phyloP scores from a whole-genome alignment of 1,140 invertebrate genomes.

The Drosophila yakuba region DNA sequence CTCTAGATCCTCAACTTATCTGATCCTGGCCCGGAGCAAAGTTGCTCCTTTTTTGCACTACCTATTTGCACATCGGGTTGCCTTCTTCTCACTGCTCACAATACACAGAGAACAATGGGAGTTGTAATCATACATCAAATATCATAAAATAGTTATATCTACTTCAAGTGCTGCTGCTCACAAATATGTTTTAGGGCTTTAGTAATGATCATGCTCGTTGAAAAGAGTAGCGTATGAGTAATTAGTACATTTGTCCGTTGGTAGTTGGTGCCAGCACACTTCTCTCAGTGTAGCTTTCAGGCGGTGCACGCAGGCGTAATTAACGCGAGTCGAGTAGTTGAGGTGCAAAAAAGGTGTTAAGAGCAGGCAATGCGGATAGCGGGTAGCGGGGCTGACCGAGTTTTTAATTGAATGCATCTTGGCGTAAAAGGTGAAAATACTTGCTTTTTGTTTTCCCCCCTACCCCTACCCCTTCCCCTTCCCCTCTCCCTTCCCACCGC shows the following conservation, averaged over 20 bases:
- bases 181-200: too few relatives aligned
- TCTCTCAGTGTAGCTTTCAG: constrained; percentile 18
- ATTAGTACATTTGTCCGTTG: too few relatives aligned
- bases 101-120: background rate
- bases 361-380: background rate
- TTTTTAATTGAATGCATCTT: constrained; percentile 79
- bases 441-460: constrained; percentile 7
- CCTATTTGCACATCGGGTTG: constrained; percentile 61
- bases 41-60: constrained; percentile 63
- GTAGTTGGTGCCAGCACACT: background rate
- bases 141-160: too few relatives aligned
- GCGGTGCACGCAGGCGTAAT: constrained; percentile 64
- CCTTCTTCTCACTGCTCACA: background rate
- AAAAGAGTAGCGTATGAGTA: background rate
- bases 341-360: constrained; percentile 35
- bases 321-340: constrained; percentile 45
- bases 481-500: background rate
- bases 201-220: too few relatives aligned
- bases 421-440: constrained; percentile 77
- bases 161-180: too few relatives aligned
- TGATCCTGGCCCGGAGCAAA: constrained; percentile 49
- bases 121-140: too few relatives aligned
- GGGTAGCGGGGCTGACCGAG: constrained; percentile 41
- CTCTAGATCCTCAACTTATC: constrained; percentile 5
- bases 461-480: too few relatives aligned